Evolutionary conservation across 64 coral and sea anemone species (phyloP), one percentile per base, ranked within the genome.

Genomic region (Montipora sp.): DNA sequence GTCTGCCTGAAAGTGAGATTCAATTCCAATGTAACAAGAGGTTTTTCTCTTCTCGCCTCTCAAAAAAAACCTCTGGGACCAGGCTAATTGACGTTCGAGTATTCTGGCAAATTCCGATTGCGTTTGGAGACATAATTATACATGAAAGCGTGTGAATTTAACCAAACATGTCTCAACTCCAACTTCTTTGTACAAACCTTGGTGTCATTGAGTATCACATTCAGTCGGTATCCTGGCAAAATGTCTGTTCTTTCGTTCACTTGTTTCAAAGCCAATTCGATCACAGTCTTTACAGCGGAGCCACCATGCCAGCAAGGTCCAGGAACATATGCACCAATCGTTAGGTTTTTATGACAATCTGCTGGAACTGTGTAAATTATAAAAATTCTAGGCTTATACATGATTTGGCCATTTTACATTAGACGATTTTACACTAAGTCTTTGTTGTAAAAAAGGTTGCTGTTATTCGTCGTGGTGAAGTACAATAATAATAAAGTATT

Each of bases 301-400:
- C 94, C 94, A 24, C 94, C 94, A 0, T 9, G 60, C 94, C 94
- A 95, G 15, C 94, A 95, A 5, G 84, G 61, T 16, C 90, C 90
- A 21, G 94, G 94, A 23, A 68, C 88, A 44, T 92, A 95, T 0
- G 90, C 90, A 48, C 94, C 94, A 68, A 95, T 89, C 10, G 94
- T 95, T 5, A 95, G 84, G 16, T 88, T 78, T 21, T 85, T 85
- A 19, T 71, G 0, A 11, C 65, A 14, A 50, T 72, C 19, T 16
- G 19, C 46, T n/a, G 65, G 47, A 11, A 72, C 82, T 85, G 47
- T 20, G 45, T 11, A n/a, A 68, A 72, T 2, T 71, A 71, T 0
- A 22, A 7, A 63, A 11, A 63, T 15, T 63, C 0, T 14, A 63
- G 14, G 3, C 9, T 14, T 3, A 63, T 15, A 14, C 14, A 63